Percentiles rank a stretch among this genome's conserved stretches.
Conservation (phyloP, 2,888 invertebrate genomes). For the Nemoura dubitans region DNA sequence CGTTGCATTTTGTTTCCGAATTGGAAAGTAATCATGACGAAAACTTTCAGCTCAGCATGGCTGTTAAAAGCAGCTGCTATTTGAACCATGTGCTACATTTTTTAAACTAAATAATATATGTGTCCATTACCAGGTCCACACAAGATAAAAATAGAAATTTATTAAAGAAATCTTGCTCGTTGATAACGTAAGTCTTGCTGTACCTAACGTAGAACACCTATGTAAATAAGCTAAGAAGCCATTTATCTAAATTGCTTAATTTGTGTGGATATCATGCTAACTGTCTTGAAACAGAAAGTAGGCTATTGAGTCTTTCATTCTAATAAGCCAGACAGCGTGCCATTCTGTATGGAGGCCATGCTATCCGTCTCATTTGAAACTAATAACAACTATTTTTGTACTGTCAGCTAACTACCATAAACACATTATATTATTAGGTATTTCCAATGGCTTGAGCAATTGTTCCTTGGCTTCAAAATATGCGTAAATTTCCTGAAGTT, state of each 20-base stretch:
- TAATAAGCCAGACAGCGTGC: background rate
- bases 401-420: no score
- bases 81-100: background rate
- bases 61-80: background rate
- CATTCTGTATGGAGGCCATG: background rate
- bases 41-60: background rate
- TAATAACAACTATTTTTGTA: no score
- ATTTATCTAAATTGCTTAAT: background rate
- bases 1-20: background rate
- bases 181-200: background rate
- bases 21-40: background rate
- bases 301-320: background rate
- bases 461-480: no score
- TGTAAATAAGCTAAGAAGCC: background rate
- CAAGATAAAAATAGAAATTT: background rate
- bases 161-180: background rate
- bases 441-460: no score
- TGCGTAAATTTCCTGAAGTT: no score
- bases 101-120: no score
- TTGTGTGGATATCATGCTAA: background rate
- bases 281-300: slow-evolving; percentile 12
- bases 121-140: no score
- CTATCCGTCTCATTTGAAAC: background rate
- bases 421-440: no score
- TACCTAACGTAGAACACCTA: background rate